A percentile compares a stretch with the other conserved stretches of the same genome.
phyloP scores from a whole-genome alignment of 2,797 vertebrate species.

The Borostomias antarcticus region DNA sequence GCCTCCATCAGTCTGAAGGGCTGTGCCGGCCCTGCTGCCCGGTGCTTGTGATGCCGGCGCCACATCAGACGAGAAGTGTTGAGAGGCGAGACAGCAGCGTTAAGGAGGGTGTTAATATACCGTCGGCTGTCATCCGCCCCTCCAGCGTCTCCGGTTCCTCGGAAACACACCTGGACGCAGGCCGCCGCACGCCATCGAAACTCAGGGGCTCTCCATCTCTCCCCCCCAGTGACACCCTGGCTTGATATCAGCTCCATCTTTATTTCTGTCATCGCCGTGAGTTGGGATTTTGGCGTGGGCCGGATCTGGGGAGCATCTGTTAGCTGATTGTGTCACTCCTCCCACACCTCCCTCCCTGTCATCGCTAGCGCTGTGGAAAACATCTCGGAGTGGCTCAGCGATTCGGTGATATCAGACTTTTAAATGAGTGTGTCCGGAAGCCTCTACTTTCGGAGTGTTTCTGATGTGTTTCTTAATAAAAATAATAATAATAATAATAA shows the following conservation, averaged over 20 bases:
- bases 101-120: not conserved
- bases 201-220: slow-evolving; percentile 27
- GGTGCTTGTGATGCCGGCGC: no score
- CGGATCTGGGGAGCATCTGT: slow-evolving; percentile 52
- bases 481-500: slow-evolving; percentile 23
- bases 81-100: no score
- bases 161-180: slow-evolving; percentile 28
- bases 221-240: slow-evolving; percentile 41
- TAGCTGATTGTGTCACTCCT: slow-evolving; percentile 34
- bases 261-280: slow-evolving; percentile 42
- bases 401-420: slow-evolving; percentile 44
- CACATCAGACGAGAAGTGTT: no score
- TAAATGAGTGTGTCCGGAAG: slow-evolving; percentile 36
- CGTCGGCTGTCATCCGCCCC: not conserved
- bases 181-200: slow-evolving; percentile 24
- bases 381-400: slow-evolving; percentile 10
- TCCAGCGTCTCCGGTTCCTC: not conserved
- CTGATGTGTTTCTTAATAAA: slow-evolving; percentile 20
- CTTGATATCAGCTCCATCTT: slow-evolving; percentile 29
- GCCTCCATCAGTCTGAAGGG: no score
- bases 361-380: slow-evolving; percentile 49
- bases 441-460: slow-evolving; percentile 19
- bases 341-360: slow-evolving; percentile 15
- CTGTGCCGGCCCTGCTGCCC: no score
- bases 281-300: slow-evolving; percentile 32